These are phyloP conservation scores for Plotosus lineatus DNA, from an alignment of 2,113 vertebrate genomes.

Conservation along the genomic window DNA sequence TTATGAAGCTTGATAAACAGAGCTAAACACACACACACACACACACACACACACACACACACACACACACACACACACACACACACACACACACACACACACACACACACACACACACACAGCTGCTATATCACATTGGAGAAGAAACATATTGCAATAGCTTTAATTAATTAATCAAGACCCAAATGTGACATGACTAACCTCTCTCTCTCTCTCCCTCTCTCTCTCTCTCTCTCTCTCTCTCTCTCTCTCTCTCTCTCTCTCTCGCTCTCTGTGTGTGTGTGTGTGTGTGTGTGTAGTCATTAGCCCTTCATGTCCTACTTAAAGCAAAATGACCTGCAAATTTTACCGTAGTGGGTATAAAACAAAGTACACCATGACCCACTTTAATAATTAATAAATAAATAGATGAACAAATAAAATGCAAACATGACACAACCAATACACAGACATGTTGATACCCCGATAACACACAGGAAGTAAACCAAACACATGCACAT, in stretches of 20 bases:
- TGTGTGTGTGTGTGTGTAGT: background rate
- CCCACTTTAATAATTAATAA: background rate
- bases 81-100: background rate
- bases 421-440: background rate
- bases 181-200: background rate
- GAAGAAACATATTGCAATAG: background rate
- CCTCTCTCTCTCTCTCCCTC: too few species aligned
- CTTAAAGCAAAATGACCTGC: background rate
- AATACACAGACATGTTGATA: background rate
- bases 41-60: background rate
- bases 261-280: background rate
- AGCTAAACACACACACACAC: background rate
- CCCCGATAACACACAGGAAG: background rate
- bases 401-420: too few species aligned
- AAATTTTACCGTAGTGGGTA: background rate
- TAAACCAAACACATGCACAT: background rate
- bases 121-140: background rate
- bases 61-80: conserved; percentile 2
- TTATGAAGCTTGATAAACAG: background rate
- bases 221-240: too few species aligned
- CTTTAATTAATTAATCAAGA: conserved; percentile 7
- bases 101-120: background rate
- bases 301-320: background rate
- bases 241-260: too few species aligned
- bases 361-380: background rate